Base-by-base conservation (phyloP, 1,140 invertebrate species). In the Lethrus apterus region DNA sequence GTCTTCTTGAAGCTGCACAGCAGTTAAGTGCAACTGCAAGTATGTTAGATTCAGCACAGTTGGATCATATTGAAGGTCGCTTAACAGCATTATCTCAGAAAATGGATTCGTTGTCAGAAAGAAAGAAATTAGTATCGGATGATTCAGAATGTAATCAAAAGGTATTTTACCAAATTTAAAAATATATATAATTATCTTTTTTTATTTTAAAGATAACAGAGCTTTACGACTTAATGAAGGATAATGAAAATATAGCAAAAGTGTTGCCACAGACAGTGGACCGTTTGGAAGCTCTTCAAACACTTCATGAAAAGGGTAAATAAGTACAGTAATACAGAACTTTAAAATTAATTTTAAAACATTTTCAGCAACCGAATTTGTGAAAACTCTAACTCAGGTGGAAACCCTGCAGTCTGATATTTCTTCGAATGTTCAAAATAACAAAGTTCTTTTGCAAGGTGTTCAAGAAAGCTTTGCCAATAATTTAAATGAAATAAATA, bases 271-370 rank as follows among this genome's bases (percentile, higher is more conserved):
- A 89, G 65, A 83, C 91, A 19, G 74, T 94, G 15, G 83, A 92
- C 52, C 74, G 90, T 50, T 79, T 94, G 73, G 73, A 84, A 51
- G 80, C 89, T 4, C 68, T 95, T 1, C 84, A 90, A 66, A 74
- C 79, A n/a, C 67, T 94, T 4, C 90, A 94, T 67, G 83, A 88
- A 70, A 86, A 93, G 81, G 89, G 87, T 89, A 69, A 63, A 52
- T 52, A 21, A 31, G n/a, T 15, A 26, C 3, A 23, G 8, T 7
- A 7, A 8, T 11, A 14, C 29, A 26, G 1, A 17, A 31, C 4
- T 9, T 7, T 32, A 4, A 4, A 4, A 17, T 34, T 19, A 5
- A n/a, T 18, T 34, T 17, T 21, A 21, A 9, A 48, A 56, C n/a
- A n/a, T n/a, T 78, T 77, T 31, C 66, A 93, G 89, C 88, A 51